phyloP scores from a whole-genome alignment of 2,113 vertebrate genomes.

The Hippocampus abdominalis region DNA sequence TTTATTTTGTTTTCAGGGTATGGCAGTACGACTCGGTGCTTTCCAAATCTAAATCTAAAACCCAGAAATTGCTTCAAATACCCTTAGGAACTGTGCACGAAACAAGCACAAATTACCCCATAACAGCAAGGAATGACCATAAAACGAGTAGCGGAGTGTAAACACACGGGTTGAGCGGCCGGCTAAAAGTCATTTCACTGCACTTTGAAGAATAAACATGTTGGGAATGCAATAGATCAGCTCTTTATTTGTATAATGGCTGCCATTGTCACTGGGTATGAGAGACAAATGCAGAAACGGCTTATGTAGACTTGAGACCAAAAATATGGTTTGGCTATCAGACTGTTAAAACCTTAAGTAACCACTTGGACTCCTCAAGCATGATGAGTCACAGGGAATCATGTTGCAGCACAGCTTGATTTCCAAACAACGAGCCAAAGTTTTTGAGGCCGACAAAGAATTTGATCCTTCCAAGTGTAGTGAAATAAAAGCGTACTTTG shows the following conservation, averaged over 20 bases:
- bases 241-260: background rate
- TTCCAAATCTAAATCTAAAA: background rate
- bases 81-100: background rate
- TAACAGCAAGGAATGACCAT: no score
- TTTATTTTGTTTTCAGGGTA: background rate
- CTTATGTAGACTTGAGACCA: background rate
- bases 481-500: conserved; percentile 28
- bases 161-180: background rate
- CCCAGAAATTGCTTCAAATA: background rate
- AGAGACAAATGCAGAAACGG: background rate
- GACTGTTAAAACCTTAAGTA: background rate
- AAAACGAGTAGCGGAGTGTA: no score
- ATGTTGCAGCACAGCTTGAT: conserved; percentile 15
- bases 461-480: conserved; percentile 1
- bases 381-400: conserved; percentile 5
- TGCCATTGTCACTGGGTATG: background rate
- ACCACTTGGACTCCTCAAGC: background rate
- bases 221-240: background rate
- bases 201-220: conserved; percentile 37
- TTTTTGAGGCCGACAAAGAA: conserved; percentile 21
- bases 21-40: background rate
- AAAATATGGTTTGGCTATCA: background rate
- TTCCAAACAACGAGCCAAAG: conserved; percentile 11
- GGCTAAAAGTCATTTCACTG: background rate
- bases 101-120: background rate